Percentiles rank a stretch among this genome's conserved stretches.
These are phyloP conservation scores for Carollia perspicillata DNA, from an alignment of 2,113 vertebrate genomes.

Conservation along the genomic window DNA sequence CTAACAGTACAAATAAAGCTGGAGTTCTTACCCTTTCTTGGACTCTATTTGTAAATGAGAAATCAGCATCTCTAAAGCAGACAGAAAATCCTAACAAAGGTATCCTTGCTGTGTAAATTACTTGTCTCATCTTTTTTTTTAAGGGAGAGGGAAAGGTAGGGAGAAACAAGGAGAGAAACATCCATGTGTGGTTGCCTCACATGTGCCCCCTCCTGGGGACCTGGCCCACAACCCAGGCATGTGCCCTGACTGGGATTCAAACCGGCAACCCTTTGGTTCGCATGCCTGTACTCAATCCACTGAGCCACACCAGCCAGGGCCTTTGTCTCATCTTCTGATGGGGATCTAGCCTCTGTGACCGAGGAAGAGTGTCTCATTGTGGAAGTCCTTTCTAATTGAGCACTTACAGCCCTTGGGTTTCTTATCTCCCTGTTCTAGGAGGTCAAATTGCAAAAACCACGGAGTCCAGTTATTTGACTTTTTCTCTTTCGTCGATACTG, in stretches of 20 bases:
- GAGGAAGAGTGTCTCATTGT: neutral
- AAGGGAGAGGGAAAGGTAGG: no score
- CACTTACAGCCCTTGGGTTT: slow-evolving; percentile 39
- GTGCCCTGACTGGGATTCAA: no score
- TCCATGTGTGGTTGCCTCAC: no score
- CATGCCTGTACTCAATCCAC: no score
- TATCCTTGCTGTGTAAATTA: neutral
- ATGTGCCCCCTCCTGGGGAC: no score
- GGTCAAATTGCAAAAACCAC: slow-evolving; percentile 64
- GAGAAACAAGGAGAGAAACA: no score
- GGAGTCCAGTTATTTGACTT: slow-evolving; percentile 68
- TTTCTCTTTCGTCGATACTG: slow-evolving; percentile 55
- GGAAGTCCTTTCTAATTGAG: slow-evolving; percentile 50
- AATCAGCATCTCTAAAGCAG: neutral
- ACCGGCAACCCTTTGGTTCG: no score
- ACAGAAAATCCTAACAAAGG: neutral
- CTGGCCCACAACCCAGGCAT: no score
- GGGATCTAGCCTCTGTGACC: neutral
- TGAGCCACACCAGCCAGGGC: no score
- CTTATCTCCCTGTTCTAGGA: slow-evolving; percentile 36
- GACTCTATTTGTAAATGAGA: neutral
- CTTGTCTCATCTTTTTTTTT: neutral
- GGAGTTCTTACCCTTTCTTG: neutral
- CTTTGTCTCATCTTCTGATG: slow-evolving; percentile 29
- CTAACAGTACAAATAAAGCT: neutral